Evolutionary conservation across 2,888 invertebrate species (phyloP).

Genomic region (Rotaria macrura): DNA sequence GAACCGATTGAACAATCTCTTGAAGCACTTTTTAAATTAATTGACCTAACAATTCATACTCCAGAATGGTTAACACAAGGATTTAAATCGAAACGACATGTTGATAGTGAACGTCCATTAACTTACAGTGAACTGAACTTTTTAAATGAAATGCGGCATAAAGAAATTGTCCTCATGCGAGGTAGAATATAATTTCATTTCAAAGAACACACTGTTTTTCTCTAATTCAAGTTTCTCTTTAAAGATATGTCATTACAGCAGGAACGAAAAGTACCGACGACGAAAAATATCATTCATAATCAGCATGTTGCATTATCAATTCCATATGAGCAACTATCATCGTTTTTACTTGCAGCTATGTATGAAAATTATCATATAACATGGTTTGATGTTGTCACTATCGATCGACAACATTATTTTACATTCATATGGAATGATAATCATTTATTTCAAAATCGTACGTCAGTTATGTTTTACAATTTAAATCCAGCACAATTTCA

Average conservation of each 20-base stretch:
- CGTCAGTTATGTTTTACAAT: not conserved
- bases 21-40: not conserved
- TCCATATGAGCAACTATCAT: not conserved
- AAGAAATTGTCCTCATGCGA: not conserved
- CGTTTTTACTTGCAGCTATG: not conserved
- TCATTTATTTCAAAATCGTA: conserved; percentile 1
- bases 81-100: not conserved
- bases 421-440: conserved; percentile 13
- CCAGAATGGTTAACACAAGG: not conserved
- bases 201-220: not conserved
- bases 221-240: not conserved
- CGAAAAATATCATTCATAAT: not conserved
- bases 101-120: conserved; percentile 3
- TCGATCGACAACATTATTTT: not conserved
- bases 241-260: conserved; percentile 11
- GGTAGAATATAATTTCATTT: not conserved
- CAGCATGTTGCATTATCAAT: conserved; percentile 14
- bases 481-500: not conserved
- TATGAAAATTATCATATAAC: conserved; percentile 13
- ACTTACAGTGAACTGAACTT: not conserved
- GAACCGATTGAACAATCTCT: not conserved
- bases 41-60: not conserved
- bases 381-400: conserved; percentile 19
- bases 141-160: not conserved
- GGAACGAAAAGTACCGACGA: not conserved